Percentiles rank a stretch among this genome's conserved stretches.
phyloP scores from a whole-genome alignment of 2,797 vertebrate species.

The Crenuchus spilurus region DNA sequence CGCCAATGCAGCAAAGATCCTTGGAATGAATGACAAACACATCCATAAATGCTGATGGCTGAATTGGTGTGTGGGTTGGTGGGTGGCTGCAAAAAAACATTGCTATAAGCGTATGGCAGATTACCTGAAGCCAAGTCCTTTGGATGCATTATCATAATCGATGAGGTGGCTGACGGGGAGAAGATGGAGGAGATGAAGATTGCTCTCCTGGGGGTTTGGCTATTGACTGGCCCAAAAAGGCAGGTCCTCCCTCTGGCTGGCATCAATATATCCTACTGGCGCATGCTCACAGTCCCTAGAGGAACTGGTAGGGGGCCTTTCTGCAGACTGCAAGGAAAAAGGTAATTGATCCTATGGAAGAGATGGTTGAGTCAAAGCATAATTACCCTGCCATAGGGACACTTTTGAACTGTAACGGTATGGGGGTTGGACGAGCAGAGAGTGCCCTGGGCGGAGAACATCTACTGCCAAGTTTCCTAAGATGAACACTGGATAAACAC shows the following conservation, averaged over 20 bases:
- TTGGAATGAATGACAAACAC: constrained; percentile 4
- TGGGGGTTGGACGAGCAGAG: not conserved
- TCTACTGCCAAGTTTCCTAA: not conserved
- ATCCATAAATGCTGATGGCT: constrained; percentile 20
- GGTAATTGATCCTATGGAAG: constrained; percentile 30
- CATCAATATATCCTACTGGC: constrained; percentile 53
- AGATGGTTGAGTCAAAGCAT: constrained; percentile 10
- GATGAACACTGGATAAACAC: not conserved
- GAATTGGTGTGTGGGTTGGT: not conserved
- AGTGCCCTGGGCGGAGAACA: not conserved
- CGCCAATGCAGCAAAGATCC: constrained; percentile 23
- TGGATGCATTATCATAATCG: constrained; percentile 55
- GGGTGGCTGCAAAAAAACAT: constrained; percentile 16
- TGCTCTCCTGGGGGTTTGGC: constrained; percentile 39
- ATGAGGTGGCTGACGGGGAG: constrained; percentile 40
- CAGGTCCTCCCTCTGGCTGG: constrained; percentile 14
- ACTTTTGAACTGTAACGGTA: not conserved
- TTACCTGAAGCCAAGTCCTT: constrained; percentile 13
- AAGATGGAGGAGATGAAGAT: constrained; percentile 35
- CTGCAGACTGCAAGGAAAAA: constrained; percentile 17
- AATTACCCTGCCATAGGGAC: not conserved
- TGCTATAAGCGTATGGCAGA: constrained; percentile 51
- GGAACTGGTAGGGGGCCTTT: constrained; percentile 17
- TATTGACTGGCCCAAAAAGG: constrained; percentile 34
- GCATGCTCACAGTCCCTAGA: constrained; percentile 41